Evolutionary conservation across 1,140 invertebrate genomes (phyloP), one percentile per base, ranked within the genome.

Genomic region (Telenomus remus): DNA sequence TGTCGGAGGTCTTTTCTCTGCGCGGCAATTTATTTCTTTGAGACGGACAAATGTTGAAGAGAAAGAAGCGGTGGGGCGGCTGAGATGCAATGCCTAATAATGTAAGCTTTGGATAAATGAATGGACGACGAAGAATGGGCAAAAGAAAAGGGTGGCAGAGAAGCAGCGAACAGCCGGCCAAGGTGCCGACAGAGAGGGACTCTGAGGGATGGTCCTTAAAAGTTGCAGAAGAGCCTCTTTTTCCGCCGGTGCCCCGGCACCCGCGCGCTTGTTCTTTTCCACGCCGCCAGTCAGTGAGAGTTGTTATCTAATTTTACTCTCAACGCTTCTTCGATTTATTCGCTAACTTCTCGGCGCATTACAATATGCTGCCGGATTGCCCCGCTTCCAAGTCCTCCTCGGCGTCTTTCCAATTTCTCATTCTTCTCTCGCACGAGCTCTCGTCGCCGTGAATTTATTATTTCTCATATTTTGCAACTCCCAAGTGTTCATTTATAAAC

Each of bases 281-380:
- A 74, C 71, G 56, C 80, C 78, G 71, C 76, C 78, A 81, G 78
- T 78, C 77, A 82, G 73, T 77, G 79, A 81, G 83, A 86, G 85
- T 87, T 87, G 86, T 88, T 88, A 88, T 87, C 86, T 88, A 88
- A 88, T 88, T 88, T 88, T 86, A 88, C 86, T 87, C 85, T 87
- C 85, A 88, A 87, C 86, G 85, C 86, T 88, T 87, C 85, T 88
- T 88, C 86, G 86, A 88, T 88, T 88, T 88, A 88, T 88, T 86
- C 86, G 81, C 86, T 80, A 88, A 88, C 86, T 88, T 88, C 80
- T 85, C 82, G 82, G 81, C 83, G 83, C 85, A 86, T 88, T 88
- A 87, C 86, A 88, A 88, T 88, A 88, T 88, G 86, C 86, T 85
- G 68, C 76, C 78, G 80, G 79, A 84, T 85, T 81, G 76, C 71